Base-by-base conservation (phyloP, 2,888 invertebrate genomes). In the Nephrotoma flavescens region DNA sequence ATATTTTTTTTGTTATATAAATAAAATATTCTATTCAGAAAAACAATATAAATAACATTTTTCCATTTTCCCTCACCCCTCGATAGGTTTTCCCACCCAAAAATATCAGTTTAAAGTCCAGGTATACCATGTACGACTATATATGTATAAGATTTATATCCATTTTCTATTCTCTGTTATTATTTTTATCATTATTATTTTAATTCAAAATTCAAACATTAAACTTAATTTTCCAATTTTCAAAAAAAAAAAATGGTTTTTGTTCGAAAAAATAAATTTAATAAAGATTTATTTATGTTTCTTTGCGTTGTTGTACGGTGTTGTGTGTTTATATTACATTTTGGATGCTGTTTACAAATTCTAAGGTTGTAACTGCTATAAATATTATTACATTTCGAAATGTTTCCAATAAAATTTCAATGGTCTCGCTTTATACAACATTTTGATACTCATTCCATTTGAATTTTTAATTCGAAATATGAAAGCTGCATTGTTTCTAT, bases 121-220 rank as follows among this genome's bases (percentile, higher is more conserved):
- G 71, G 71, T 71, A 71, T 71, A 9, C 9, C 11, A 44, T 44
- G 44, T 44, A 44, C 11, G 44, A 9, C 1, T 44, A 11, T 44
- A 44, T 44, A n/a, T n/a, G n/a, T n/a, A 15, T 31, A 71, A 71
- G 71, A 71, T 71, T 71, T 71, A 71, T 71, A 71, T 71, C 19
- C 71, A 71, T 71, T 71, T 71, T 71, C 71, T 31, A 71, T 71
- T 71, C 71, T 71, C 31, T 71, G 71, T 71, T 71, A 71, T 71
- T 71, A 71, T 71, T 71, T 71, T 71, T 84, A 84, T 84, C 41
- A 84, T 84, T 84, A 42, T 84, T 84, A 42, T 42, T 42, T 84
- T 84, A 84, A 84, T 84, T 84, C 84, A 84, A 84, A 84, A 84
- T 84, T 84, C 84, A 84, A 84, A 84, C 84, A 84, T 84, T 84